phyloP scores from a whole-genome alignment of 2,888 invertebrate species.

The Caenorhabditis macrosperma region DNA sequence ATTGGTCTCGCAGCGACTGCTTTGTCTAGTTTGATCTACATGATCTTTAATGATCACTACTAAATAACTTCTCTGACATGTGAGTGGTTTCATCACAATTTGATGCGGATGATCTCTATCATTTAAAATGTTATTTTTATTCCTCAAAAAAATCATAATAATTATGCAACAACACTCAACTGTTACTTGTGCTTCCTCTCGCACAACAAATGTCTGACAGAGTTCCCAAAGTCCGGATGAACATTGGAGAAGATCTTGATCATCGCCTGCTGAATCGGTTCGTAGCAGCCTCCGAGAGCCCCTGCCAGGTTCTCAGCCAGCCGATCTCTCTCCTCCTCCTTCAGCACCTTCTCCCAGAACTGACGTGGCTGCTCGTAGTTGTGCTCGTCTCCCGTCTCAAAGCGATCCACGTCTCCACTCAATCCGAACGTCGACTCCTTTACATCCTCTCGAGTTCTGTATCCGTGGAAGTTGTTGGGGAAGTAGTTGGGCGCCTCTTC shows the following conservation, averaged over 20 bases:
- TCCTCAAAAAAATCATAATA: too few relatives aligned
- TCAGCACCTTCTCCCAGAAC: slow-evolving; percentile 88
- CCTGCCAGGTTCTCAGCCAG: slow-evolving; percentile 88
- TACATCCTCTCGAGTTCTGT: slow-evolving; percentile 82
- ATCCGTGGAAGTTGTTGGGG: slow-evolving; percentile 95
- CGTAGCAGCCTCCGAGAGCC: slow-evolving; percentile 86
- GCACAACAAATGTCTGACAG: slow-evolving; percentile 31
- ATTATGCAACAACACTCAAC: not conserved
- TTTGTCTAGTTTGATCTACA: too few relatives aligned
- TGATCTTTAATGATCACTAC: too few relatives aligned
- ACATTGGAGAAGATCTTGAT: slow-evolving; percentile 89
- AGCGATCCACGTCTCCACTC: slow-evolving; percentile 88
- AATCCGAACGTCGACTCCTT: slow-evolving; percentile 83
- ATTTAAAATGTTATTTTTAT: not conserved
- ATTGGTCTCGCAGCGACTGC: too few relatives aligned
- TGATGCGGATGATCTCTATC: too few relatives aligned
- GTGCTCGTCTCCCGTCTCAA: slow-evolving; percentile 88
- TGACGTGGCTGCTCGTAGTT: slow-evolving; percentile 90
- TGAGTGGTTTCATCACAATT: too few relatives aligned
- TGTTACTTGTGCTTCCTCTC: slow-evolving; percentile 19
- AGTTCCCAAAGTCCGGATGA: slow-evolving; percentile 87
- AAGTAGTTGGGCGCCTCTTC: slow-evolving; percentile 93
- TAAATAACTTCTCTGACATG: too few relatives aligned
- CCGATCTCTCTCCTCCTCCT: slow-evolving; percentile 86
- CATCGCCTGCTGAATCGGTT: slow-evolving; percentile 89